Evolutionary conservation across 2,113 vertebrate species (phyloP).

Genomic region (Rhombomys opimus): DNA sequence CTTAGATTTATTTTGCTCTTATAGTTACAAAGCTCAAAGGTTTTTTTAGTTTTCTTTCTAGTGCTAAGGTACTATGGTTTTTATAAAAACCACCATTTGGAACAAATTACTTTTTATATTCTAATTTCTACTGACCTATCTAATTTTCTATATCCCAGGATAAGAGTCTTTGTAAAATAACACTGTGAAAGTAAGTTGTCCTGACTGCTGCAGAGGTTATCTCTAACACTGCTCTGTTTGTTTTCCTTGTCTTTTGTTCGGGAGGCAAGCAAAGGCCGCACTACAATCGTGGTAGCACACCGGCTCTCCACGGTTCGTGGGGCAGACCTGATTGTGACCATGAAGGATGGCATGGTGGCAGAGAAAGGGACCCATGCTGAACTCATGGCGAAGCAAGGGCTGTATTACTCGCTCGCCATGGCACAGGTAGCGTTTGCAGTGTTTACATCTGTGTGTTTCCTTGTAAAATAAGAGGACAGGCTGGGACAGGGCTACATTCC

Average conservation of each 20-base stretch:
- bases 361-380: constrained; percentile 81
- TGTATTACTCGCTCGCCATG: constrained; percentile 81
- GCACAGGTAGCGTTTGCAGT: constrained; percentile 77
- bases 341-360: constrained; percentile 73
- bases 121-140: constrained; percentile 26
- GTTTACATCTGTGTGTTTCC: background rate
- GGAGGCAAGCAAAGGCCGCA: constrained; percentile 80
- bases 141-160: constrained; percentile 33
- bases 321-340: constrained; percentile 79
- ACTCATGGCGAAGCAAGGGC: constrained; percentile 76
- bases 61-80: background rate
- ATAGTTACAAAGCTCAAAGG: background rate
- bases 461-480: background rate
- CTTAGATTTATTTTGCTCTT: background rate
- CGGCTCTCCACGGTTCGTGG: constrained; percentile 77
- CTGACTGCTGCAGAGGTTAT: background rate
- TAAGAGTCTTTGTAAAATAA: constrained; percentile 28
- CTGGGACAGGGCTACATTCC: background rate
- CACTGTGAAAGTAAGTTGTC: background rate
- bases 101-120: constrained; percentile 46
- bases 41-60: constrained; percentile 1
- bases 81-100: background rate
- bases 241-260: background rate
- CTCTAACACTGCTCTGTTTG: background rate
- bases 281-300: constrained; percentile 83